phyloP scores from a whole-genome alignment of 2,797 vertebrate species.

The Paedocypris micromegethes region DNA sequence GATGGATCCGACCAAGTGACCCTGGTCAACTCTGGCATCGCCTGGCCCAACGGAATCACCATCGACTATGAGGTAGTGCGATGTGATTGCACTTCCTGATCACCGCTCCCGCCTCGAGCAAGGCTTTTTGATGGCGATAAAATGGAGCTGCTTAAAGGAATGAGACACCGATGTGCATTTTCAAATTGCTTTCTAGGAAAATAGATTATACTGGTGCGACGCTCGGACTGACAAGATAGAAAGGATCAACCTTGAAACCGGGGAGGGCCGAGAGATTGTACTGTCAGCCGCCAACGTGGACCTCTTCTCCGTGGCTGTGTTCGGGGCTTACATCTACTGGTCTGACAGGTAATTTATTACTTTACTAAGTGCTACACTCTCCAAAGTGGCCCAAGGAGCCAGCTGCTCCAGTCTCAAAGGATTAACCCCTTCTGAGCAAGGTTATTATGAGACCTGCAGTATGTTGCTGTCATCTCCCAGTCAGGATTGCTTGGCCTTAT shows the following conservation, averaged over 20 bases:
- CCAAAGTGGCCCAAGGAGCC: conserved; percentile 65
- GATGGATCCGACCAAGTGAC: conserved; percentile 93
- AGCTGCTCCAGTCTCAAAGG: conserved; percentile 69
- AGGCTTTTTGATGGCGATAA: conserved; percentile 57
- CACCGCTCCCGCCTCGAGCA: conserved; percentile 17
- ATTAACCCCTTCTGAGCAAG: conserved; percentile 70
- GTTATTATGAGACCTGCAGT: conserved; percentile 55
- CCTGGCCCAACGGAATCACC: conserved; percentile 95
- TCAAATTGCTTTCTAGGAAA: conserved; percentile 88
- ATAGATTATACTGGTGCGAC: conserved; percentile 98
- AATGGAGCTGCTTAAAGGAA: conserved; percentile 46
- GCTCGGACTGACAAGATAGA: conserved; percentile 98
- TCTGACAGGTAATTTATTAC: conserved; percentile 99
- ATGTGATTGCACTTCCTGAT: conserved; percentile 22
- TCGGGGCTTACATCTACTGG: conserved; percentile 99
- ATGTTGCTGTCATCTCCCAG: conserved; percentile 44
- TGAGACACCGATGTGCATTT: conserved; percentile 68
- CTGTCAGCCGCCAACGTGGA: conserved; percentile 95
- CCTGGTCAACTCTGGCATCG: conserved; percentile 85
- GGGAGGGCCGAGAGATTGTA: conserved; percentile 90
- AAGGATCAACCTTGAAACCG: conserved; percentile 97
- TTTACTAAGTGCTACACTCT: conserved; percentile 78
- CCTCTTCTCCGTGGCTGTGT: conserved; percentile 96
- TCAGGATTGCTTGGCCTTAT: conserved; percentile 54
- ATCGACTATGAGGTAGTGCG: conserved; percentile 87